Evolutionary conservation across 53 echinoderm and acorn worm species (phyloP).

Genomic region (Glandiceps talaboti): DNA sequence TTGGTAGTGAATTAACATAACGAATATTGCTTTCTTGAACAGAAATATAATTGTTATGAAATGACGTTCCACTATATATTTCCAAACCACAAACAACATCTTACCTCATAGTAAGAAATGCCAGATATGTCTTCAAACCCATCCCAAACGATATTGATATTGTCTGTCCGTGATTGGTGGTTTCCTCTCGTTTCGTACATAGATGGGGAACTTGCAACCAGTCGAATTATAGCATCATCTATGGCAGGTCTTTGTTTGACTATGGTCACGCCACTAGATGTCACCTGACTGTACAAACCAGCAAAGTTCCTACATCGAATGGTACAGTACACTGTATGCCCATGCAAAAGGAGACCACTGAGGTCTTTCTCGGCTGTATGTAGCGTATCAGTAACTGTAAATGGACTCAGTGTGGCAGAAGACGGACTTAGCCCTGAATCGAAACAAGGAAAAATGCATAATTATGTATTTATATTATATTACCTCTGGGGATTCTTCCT

Average conservation of each 20-base stretch:
- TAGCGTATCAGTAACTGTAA: background rate
- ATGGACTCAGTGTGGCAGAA: constrained; percentile 3
- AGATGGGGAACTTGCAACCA: constrained; percentile 11
- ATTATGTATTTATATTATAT: too few relatives aligned
- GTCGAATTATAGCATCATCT: constrained; percentile 7
- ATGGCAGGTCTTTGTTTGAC: constrained; percentile 9
- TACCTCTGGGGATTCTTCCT: too few relatives aligned
- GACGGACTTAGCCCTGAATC: constrained; percentile 17
- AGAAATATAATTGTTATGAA: too few relatives aligned
- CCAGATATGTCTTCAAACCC: constrained; percentile 23
- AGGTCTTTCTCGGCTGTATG: background rate
- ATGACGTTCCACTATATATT: too few relatives aligned
- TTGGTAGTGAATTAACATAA: too few relatives aligned
- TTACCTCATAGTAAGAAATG: constrained; percentile 22
- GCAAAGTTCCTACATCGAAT: constrained; percentile 18
- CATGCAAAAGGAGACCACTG: background rate
- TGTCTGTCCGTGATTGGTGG: constrained; percentile 15
- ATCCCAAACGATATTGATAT: constrained; percentile 18
- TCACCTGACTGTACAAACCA: constrained; percentile 10
- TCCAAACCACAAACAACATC: too few relatives aligned
- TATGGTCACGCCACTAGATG: constrained; percentile 31
- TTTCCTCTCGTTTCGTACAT: constrained; percentile 6
- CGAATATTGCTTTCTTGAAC: too few relatives aligned
- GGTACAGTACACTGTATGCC: constrained; percentile 7
- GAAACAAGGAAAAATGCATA: too few relatives aligned